Base-by-base conservation (phyloP, 2,888 invertebrate genomes). In the Siphonodentalium dalli region DNA sequence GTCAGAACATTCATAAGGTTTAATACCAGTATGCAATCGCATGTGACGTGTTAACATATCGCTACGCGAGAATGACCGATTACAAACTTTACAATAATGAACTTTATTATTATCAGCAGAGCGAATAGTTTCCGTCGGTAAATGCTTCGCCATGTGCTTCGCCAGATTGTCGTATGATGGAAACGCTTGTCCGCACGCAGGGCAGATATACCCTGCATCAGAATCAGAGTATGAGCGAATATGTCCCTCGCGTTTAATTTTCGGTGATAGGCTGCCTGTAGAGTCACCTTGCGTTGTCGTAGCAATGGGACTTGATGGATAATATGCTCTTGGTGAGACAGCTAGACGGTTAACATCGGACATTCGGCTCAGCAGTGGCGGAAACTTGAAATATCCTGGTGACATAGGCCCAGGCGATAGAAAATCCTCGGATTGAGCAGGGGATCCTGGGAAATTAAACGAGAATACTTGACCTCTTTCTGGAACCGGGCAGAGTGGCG, bases 41-140 rank as follows among this genome's bases (percentile, higher is more conserved):
- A 95, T 94, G 85, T 99, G 99, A 49, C 98, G 88, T n/a, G 98
- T 98, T 63, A 99, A 87, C 99, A 99, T 99, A 80, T 99, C 99
- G 54, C 92, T 91, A 43, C 99, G 88, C 1, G 97, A 93, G 83
- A 99, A 99, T 41, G 93, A 92, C 35, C 97, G 87, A 69, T 90
- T 88, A 83, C 98, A 99, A 38, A 94, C 90, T 69, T 93, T 93
- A 83, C 98, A 99, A 68, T 92, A 88, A 81, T 97, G 97, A 90
- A 82, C 69, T 74, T 84, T 69, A 66, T 73, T 75, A 49, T 72
- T 72, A 60, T 78, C 78, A 3, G 70, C 68, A 9, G 74, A 70
- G 53, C 72, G 76, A 85, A 78, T 86, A 86, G 82, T 90, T 61
- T 79, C 78, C 21, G 81, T 77, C 1, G 90, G 84, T 55, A 98